phyloP scores from a whole-genome alignment of 2,888 invertebrate genomes.

The Aromia moschata region DNA sequence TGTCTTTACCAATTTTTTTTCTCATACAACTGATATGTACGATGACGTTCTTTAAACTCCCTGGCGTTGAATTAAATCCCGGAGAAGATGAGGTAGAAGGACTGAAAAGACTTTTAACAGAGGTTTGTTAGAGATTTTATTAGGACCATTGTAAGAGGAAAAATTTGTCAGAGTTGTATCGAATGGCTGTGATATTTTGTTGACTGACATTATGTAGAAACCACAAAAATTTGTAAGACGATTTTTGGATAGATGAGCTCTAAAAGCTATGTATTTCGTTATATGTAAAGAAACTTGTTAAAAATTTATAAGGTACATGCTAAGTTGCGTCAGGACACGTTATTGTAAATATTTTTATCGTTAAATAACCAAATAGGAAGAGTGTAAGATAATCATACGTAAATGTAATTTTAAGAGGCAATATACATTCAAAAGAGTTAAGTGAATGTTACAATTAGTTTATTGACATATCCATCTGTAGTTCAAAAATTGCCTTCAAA shows the following conservation, averaged over 20 bases:
- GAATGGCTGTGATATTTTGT: constrained; percentile 14
- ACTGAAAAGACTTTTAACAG: constrained; percentile 88
- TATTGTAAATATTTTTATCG: not conserved
- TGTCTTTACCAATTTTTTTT: no score
- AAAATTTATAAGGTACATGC: no score
- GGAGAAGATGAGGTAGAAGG: constrained; percentile 98
- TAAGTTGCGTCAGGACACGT: not conserved
- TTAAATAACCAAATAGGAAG: not conserved
- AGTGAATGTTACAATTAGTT: not conserved
- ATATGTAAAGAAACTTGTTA: no score
- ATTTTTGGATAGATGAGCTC: not conserved
- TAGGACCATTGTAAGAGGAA: constrained; percentile 13
- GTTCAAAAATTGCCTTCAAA: not conserved
- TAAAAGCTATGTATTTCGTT: no score
- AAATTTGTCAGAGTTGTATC: not conserved
- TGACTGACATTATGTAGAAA: constrained; percentile 2
- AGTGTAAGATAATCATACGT: constrained; percentile 10
- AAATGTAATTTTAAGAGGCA: not conserved
- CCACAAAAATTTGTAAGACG: not conserved
- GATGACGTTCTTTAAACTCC: constrained; percentile 99
- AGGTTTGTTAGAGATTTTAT: constrained; percentile 64
- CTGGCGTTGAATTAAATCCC: constrained; percentile 96
- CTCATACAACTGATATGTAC: no score
- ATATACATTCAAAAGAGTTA: not conserved
- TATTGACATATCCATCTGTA: not conserved